Evolutionary conservation across 1,140 invertebrate genomes (phyloP), one percentile per base, ranked within the genome.

Genomic region (Harpegnathos saltator): DNA sequence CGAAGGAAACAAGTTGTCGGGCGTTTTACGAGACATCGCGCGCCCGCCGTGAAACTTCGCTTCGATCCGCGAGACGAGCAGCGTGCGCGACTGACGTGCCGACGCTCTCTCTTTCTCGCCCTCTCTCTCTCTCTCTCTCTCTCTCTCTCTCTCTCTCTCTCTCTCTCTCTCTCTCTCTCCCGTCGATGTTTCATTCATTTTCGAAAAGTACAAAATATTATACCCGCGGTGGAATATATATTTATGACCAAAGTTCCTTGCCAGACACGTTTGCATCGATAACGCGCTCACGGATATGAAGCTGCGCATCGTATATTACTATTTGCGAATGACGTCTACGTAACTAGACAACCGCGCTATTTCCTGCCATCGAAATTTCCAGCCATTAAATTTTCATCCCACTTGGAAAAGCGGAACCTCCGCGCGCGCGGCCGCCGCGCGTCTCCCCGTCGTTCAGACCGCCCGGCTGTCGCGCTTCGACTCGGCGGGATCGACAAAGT

Each of bases 181-280:
- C n/a, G 17, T 63, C 44, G 59, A 22, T 44, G 26, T 54, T 75
- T 63, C 26, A 75, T 75, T 75, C 54, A 75, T 75, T 75, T 62
- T 63, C 7, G 12, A 3, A 52, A 75, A 63, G 59, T 22, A 61
- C 26, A 52, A 74, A 63, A 75, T 75, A 63, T 63, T 14, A n/a
- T n/a, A 29, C 19, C 44, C 44, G 59, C 44, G 3, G n/a, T 33
- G 26, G 11, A 52, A 63, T 75, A 65, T 38, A 75, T 75, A 75
- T 75, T 75, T 75, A 75, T 75, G 62, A 19, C 38, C 24, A 22
- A 29, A 75, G 58, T 75, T 75, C 38, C 38, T 50, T n/a, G n/a
- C 58, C 44, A 48, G 58, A 63, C n/a, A n/a, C 24, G 44, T 52
- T 63, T n/a, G 3, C 26, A 62, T 62, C 72, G 58, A 75, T 50